Conservation (phyloP, 2,888 invertebrate genomes). For the Dinocampus coccinellae region DNA sequence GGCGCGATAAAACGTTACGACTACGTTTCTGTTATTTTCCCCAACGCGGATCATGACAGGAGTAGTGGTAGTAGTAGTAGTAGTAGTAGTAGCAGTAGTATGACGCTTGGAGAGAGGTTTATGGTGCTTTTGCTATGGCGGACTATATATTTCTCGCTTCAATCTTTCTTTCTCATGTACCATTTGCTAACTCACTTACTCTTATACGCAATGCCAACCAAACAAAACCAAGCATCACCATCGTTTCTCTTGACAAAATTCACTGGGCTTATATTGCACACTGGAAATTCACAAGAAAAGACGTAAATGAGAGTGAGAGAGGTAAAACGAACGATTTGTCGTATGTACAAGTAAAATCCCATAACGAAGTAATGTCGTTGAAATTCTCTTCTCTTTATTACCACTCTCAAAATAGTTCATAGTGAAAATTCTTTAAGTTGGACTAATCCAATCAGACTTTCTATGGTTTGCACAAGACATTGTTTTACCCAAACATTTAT, state of each 20-base stretch:
- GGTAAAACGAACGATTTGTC: slow-evolving; percentile 31
- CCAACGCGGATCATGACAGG: slow-evolving; percentile 39
- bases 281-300: slow-evolving; percentile 5
- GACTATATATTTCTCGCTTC: slow-evolving; percentile 1
- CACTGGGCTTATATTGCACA: neutral
- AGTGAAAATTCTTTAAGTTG: slow-evolving; percentile 27
- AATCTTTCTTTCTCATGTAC: neutral
- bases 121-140: slow-evolving; percentile 41
- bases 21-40: slow-evolving; percentile 44
- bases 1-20: slow-evolving; percentile 47
- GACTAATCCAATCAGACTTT: slow-evolving; percentile 38
- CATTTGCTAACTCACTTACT: neutral
- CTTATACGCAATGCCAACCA: slow-evolving; percentile 25
- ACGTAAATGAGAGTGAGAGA: slow-evolving; percentile 17
- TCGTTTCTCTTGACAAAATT: slow-evolving; percentile 7
- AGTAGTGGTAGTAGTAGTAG: slow-evolving; percentile 21
- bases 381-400: slow-evolving; percentile 14
- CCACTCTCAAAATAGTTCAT: slow-evolving; percentile 18
- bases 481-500: slow-evolving; percentile 39
- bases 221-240: slow-evolving; percentile 38
- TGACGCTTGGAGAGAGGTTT: slow-evolving; percentile 37
- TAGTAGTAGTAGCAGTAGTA: slow-evolving; percentile 24
- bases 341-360: slow-evolving; percentile 9
- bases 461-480: slow-evolving; percentile 7
- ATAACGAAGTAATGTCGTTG: slow-evolving; percentile 18